A percentile compares a stretch with the other conserved stretches of the same genome.
These are phyloP conservation scores for Hippoglossus hippoglossus DNA, from an alignment of 2,797 vertebrate genomes.

Conservation along the genomic window DNA sequence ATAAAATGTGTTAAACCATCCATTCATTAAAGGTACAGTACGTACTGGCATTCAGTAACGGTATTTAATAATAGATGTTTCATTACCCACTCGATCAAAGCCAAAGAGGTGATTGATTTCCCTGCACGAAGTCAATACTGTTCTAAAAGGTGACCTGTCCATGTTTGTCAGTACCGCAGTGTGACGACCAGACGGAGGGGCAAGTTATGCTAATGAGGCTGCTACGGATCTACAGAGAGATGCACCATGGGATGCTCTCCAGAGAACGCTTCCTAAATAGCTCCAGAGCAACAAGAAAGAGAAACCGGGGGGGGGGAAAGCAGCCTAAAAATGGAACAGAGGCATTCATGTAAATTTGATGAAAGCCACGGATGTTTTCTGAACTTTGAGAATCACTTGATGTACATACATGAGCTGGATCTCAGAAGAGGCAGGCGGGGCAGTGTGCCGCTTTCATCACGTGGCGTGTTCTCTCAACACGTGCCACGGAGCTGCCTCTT, in stretches of 20 bases:
- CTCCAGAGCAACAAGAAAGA: conserved; percentile 60
- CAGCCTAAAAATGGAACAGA: conserved; percentile 61
- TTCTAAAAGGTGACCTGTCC: conserved; percentile 35
- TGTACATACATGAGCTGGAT: conserved; percentile 50
- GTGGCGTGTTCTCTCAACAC: conserved; percentile 44
- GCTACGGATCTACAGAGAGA: conserved; percentile 55
- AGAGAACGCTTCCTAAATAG: conserved; percentile 70
- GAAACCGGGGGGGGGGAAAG: conserved; percentile 14
- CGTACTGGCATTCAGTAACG: conserved; percentile 5
- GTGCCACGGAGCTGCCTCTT: conserved; percentile 24
- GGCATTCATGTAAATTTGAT: conserved; percentile 74
- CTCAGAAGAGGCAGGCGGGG: conserved; percentile 50
- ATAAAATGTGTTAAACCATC: background rate
- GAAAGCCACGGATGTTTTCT: conserved; percentile 65
- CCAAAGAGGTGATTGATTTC: conserved; percentile 40
- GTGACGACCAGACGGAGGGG: conserved; percentile 10
- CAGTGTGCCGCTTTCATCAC: conserved; percentile 39
- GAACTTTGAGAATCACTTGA: conserved; percentile 57
- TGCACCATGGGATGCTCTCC: conserved; percentile 60
- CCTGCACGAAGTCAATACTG: conserved; percentile 27
- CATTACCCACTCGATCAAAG: conserved; percentile 14
- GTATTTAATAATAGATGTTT: conserved; percentile 31
- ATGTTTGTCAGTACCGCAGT: conserved; percentile 28
- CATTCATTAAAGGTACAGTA: conserved; percentile 15
- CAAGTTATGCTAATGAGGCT: conserved; percentile 67